phyloP scores from a whole-genome alignment of 2,113 vertebrate genomes.

The Gadus chalcogrammus region DNA sequence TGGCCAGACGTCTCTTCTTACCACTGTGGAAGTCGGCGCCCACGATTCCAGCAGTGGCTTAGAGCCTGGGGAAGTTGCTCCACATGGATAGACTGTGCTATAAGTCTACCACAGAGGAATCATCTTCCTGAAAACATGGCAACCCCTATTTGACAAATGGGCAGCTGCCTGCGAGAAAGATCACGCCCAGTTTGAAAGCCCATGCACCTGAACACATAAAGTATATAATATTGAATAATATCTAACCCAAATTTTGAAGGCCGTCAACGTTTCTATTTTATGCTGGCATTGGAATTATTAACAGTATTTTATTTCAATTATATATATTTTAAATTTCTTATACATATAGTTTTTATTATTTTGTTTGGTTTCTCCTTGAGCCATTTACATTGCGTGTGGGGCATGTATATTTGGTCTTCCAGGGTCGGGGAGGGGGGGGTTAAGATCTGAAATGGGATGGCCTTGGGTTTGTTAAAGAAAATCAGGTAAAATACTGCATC shows the following conservation, averaged over 20 bases:
- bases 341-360: not conserved
- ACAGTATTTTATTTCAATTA: not conserved
- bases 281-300: not conserved
- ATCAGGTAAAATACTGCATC: too few species aligned
- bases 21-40: not conserved
- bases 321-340: not conserved
- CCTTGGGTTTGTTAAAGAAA: too few species aligned
- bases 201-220: not conserved
- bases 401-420: not conserved
- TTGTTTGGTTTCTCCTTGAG: not conserved
- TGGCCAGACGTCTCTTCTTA: not conserved
- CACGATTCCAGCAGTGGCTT: not conserved
- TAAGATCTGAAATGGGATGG: not conserved
- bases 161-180: not conserved
- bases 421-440: not conserved
- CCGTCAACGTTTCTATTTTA: not conserved
- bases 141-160: not conserved
- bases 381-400: not conserved
- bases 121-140: conserved; percentile 1
- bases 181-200: not conserved
- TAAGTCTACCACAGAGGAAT: not conserved
- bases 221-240: not conserved
- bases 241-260: not conserved
- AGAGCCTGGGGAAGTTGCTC: not conserved
- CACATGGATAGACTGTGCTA: not conserved